Conservation (phyloP, 2,113 vertebrate genomes). For the Burhinus oedicnemus region DNA sequence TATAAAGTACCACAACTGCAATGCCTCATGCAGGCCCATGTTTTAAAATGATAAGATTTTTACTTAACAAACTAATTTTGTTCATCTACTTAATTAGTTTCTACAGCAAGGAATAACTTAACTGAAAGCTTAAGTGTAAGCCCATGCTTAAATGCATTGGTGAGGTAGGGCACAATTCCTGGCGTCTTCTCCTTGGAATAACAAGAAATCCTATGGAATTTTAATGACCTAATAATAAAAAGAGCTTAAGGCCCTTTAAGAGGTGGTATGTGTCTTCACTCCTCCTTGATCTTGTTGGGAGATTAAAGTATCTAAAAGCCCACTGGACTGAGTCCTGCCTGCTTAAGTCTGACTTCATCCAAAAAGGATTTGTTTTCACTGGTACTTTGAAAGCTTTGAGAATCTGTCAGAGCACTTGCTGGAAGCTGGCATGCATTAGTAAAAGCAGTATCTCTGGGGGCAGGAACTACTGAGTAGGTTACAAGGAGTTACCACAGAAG, state of each 20-base stretch:
- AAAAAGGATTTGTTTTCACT: not conserved
- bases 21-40: not conserved
- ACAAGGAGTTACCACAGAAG: not conserved
- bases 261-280: not conserved
- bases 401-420: not conserved
- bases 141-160: not conserved
- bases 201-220: not conserved
- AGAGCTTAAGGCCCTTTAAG: not conserved
- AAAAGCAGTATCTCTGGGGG: not conserved
- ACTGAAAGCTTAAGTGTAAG: not conserved
- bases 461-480: not conserved
- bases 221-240: not conserved
- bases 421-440: not conserved
- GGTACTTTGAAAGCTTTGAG: not conserved
- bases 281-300: not conserved
- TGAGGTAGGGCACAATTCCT: not conserved
- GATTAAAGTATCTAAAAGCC: not conserved
- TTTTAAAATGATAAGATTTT: not conserved
- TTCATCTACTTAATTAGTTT: not conserved
- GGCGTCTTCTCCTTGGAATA: not conserved
- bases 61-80: not conserved
- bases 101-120: not conserved
- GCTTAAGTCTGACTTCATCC: not conserved
- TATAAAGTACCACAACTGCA: not conserved
- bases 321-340: not conserved